Conservation (phyloP, 2,888 invertebrate genomes). For the Eupithecia abbreviata region DNA sequence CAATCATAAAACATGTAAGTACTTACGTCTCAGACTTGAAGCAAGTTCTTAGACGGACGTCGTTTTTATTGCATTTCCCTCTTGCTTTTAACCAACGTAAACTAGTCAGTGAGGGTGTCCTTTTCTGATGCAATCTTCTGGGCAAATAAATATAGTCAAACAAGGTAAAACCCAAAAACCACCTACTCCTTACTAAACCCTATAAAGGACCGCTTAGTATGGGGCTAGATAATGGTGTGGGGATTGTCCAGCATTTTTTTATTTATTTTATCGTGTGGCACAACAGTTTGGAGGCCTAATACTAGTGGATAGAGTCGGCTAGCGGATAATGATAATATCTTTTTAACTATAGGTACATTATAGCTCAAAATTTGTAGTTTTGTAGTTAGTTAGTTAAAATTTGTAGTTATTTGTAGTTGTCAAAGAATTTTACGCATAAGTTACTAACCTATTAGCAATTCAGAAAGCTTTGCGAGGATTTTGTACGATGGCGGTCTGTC, state of each 20-base stretch:
- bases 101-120: neutral
- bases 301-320: no score
- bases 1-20: neutral
- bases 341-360: neutral
- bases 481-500: constrained; percentile 14
- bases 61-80: neutral
- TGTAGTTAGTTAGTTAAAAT: constrained; percentile 3
- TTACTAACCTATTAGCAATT: constrained; percentile 50
- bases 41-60: neutral
- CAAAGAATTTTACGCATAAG: constrained; percentile 30
- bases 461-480: constrained; percentile 38
- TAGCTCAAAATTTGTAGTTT: neutral
- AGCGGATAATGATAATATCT: neutral
- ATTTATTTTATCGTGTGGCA: no score
- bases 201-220: no score
- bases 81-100: neutral
- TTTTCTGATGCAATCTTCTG: neutral
- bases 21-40: neutral
- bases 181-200: neutral
- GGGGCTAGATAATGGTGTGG: no score
- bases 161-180: neutral
- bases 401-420: neutral
- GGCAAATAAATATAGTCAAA: neutral
- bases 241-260: no score
- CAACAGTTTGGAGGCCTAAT: no score